Percentiles rank a stretch among this genome's conserved stretches.
Evolutionary conservation across 2,113 vertebrate species (phyloP).

Genomic region (Oncorhynchus masou): DNA sequence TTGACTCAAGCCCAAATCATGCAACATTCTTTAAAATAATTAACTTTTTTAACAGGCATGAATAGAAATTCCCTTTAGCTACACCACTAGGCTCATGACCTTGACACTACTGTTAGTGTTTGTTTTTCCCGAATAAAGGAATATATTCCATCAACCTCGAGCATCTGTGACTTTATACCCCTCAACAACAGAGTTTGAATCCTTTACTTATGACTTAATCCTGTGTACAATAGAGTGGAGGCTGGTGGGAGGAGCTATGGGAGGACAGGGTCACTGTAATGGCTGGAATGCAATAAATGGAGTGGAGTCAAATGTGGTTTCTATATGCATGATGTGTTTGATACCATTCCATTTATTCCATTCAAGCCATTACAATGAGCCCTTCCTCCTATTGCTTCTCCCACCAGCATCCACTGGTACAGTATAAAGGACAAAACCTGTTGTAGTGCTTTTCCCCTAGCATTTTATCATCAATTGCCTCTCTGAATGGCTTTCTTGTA

Average conservation of each 20-base stretch:
- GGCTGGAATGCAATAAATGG: too few species aligned
- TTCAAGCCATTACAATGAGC: too few species aligned
- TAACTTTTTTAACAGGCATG: constrained; percentile 47
- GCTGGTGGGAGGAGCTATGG: too few species aligned
- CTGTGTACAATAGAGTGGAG: not conserved
- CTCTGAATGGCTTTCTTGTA: not conserved
- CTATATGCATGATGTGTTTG: too few species aligned
- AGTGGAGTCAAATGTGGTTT: too few species aligned
- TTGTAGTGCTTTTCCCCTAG: not conserved
- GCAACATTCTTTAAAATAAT: constrained; percentile 49
- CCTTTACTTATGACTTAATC: not conserved
- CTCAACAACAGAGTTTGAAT: not conserved
- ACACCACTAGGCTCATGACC: constrained; percentile 32
- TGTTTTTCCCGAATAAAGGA: too few species aligned
- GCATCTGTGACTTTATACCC: not conserved
- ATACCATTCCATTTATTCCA: too few species aligned
- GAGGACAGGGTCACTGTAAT: too few species aligned
- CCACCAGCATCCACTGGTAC: not conserved
- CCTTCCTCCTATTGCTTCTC: too few species aligned
- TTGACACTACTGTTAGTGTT: constrained; percentile 1
- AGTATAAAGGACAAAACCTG: not conserved
- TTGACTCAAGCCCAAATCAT: constrained; percentile 50
- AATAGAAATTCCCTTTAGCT: constrained; percentile 41
- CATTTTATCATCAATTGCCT: not conserved
- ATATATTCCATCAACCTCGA: constrained; percentile 16